Base-by-base conservation (phyloP, 1,140 invertebrate genomes). In the Carposina sasakii region DNA sequence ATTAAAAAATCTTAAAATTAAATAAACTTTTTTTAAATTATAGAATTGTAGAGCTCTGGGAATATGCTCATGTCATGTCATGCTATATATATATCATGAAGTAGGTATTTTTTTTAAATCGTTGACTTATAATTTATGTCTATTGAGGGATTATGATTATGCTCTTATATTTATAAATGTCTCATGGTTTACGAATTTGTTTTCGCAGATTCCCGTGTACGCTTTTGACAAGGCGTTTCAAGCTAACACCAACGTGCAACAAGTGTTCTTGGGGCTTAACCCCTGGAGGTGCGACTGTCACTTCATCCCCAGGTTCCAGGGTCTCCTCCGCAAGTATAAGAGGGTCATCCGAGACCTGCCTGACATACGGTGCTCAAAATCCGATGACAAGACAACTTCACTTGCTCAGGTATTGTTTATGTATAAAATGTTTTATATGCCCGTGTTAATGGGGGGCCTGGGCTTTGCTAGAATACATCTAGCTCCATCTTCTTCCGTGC, bases 261-360 rank as follows among this genome's bases (percentile, higher is more conserved):
- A 87, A 12, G 75, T 95, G 12, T 89, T 87, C 59, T 81, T 95
- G 0, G 92, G 92, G 2, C 81, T 88, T 30, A 95, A 95, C 85
- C 91, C 93, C 0, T 95, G 93, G 92, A 86, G 88, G 46, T 95
- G 94, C 67, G 92, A 94, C 60, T 95, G 94, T 55, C 86, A 88
- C 24, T 94, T 92, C 62, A 92, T 90, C 3, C 92, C 93, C 12
- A 85, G 88, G 19, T 92, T 94, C 60, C 91, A 93, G 56, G 88
- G 91, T 30, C 79, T 94, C 16, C 66, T 95, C 1, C 88, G 90
- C 46, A 92, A 92, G 66, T 93, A 94, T 67, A 86, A 88, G 39
- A 76, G 85, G 15, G 84, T 93, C 28, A 88, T 94, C 24, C 83
- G 86, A 41, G 92, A 95, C 64, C 67, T 90, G 9, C 66, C 86